Evolutionary conservation across 1,140 invertebrate genomes (phyloP), one percentile per base, ranked within the genome.

Genomic region (Drosophila ohnishii): DNA sequence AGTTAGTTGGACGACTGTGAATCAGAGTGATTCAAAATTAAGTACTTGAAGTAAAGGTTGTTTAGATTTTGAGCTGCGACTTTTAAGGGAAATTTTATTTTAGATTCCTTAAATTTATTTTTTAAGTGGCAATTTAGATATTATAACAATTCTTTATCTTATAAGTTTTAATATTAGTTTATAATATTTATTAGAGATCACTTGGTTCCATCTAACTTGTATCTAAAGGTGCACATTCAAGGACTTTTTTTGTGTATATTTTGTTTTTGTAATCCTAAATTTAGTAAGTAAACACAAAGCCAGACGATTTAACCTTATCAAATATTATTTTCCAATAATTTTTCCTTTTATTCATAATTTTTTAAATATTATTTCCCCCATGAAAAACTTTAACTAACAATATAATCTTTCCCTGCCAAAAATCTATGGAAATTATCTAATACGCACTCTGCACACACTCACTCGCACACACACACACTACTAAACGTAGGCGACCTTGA

Each of bases 371-470:
- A 56, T 60, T 71, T 62, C 8, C 14, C n/a, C 5, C n/a, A 11
- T 14, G 13, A 35, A 47, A 50, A 48, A 63, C 48, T 59, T 62
- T 50, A 40, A 61, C 65, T 50, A 48, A 64, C 57, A 42, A 59
- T 63, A 79, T 79, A 78, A 80, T 80, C 67, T 70, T 16, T 70
- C 13, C 58, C 61, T 62, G 63, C 59, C 66, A 45, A 77, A 45
- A 77, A 77, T 78, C 65, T 74, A 78, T 80, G 65, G 65, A 65
- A 75, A 86, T 86, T 86, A 86, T 86, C 78, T 86, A 86, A 86
- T 82, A 86, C 75, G 71, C 83, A 85, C 69, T 53, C 56, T 53
- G 53, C 47, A 62, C 75, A 57, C 40, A 67, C 30, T 66, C 57
- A 47, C 50, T 53, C 19, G n/a, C n/a, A 19, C 47, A 62, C 75